A percentile compares a stretch with the other conserved stretches of the same genome.
phyloP scores from a whole-genome alignment of 2,888 invertebrate genomes.

The Hemicrepidius hirtus region DNA sequence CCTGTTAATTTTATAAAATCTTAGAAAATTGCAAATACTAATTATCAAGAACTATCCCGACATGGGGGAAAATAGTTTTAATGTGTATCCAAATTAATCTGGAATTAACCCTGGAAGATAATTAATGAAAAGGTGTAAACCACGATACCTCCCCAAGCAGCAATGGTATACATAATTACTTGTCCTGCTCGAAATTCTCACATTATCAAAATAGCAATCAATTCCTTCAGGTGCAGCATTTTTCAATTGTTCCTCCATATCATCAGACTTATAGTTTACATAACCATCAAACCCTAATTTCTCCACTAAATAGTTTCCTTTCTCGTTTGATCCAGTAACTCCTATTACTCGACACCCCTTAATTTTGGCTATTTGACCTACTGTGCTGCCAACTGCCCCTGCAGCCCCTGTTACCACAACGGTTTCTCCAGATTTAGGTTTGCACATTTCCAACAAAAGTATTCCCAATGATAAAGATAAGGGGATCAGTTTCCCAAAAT shows the following conservation, averaged over 20 bases:
- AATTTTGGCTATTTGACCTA: constrained; percentile 86
- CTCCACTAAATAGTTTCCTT: constrained; percentile 79
- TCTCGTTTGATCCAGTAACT: constrained; percentile 82
- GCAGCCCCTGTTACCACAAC: constrained; percentile 85
- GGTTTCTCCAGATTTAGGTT: constrained; percentile 83
- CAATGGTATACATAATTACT: too few species aligned
- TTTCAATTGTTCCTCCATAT: constrained; percentile 75
- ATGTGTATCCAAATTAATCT: too few species aligned
- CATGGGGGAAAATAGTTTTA: too few species aligned
- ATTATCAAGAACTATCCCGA: too few species aligned
- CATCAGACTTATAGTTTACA: constrained; percentile 75
- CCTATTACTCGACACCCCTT: constrained; percentile 83
- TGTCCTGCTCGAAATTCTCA: too few species aligned
- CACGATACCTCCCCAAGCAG: too few species aligned
- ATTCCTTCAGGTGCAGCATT: constrained; percentile 81
- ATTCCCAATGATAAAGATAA: constrained; percentile 79
- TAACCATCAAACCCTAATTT: constrained; percentile 81
- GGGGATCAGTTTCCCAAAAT: constrained; percentile 76
- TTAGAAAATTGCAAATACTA: too few species aligned
- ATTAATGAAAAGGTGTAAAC: too few species aligned
- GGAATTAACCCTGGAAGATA: too few species aligned
- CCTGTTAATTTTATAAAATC: too few species aligned
- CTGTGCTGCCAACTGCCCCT: constrained; percentile 85
- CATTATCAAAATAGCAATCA: constrained; percentile 87
- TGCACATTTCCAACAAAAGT: constrained; percentile 80